Conservation (phyloP, 2,797 vertebrate species). For the Eidolon dupreanum region DNA sequence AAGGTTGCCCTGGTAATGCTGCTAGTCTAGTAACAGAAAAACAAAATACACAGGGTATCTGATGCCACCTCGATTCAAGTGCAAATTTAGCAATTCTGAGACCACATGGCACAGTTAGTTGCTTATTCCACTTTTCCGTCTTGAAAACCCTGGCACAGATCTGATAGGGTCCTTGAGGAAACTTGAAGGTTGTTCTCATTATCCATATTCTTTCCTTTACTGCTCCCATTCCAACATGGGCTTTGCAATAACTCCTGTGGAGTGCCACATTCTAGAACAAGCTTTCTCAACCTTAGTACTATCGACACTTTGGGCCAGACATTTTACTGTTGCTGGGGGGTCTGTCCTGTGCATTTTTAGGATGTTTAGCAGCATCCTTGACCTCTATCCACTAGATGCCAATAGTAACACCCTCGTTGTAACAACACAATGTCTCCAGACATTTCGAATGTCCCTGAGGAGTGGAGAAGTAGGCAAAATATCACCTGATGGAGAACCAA, state of each 20-base stretch:
- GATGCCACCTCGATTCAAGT: slow-evolving; percentile 57
- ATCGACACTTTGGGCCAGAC: not conserved
- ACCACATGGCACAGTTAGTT: not conserved
- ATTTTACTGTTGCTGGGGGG: not conserved
- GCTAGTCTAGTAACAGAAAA: slow-evolving; percentile 66
- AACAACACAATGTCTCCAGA: slow-evolving; percentile 22
- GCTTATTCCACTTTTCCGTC: slow-evolving; percentile 1
- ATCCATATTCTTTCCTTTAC: not conserved
- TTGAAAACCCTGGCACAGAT: slow-evolving; percentile 36
- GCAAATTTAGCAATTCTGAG: slow-evolving; percentile 62
- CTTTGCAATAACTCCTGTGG: not conserved
- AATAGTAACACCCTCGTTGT: not conserved
- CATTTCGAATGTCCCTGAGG: not conserved
- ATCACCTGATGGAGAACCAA: not conserved
- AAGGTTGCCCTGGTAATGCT: slow-evolving; percentile 77
- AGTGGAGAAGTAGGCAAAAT: not conserved
- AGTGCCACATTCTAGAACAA: not conserved
- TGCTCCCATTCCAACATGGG: not conserved
- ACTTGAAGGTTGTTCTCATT: slow-evolving; percentile 35
- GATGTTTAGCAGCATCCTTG: not conserved
- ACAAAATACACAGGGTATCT: slow-evolving; percentile 77
- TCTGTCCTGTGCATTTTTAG: not conserved
- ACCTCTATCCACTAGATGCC: not conserved
- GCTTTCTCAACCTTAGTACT: not conserved
- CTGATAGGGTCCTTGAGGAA: slow-evolving; percentile 63